Percentiles rank a stretch among this genome's conserved stretches.
phyloP scores from a whole-genome alignment of 1,140 invertebrate genomes.

The Leptestheria dahalacensis region DNA sequence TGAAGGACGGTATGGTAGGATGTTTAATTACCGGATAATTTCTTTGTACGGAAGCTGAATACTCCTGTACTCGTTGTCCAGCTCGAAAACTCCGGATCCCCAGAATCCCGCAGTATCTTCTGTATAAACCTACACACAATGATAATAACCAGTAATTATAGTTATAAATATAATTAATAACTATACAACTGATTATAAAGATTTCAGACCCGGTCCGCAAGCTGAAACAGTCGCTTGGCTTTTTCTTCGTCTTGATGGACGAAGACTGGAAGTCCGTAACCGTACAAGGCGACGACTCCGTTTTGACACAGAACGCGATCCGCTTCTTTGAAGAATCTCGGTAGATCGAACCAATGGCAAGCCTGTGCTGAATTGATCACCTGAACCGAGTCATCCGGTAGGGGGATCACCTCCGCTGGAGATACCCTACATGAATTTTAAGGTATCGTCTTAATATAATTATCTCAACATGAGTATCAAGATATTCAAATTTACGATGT shows the following conservation, averaged over 20 bases:
- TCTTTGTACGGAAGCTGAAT: slow-evolving; percentile 14
- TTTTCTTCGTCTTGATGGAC: slow-evolving; percentile 1
- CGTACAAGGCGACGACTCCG: slow-evolving; percentile 30
- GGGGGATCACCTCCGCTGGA: slow-evolving; percentile 26
- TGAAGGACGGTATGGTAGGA: too few species aligned
- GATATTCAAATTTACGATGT: too few species aligned
- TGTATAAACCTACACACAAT: slow-evolving; percentile 13
- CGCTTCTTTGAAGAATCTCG: slow-evolving; percentile 32
- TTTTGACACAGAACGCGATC: slow-evolving; percentile 27
- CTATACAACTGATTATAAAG: too few species aligned
- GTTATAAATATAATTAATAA: background rate
- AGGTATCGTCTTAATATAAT: too few species aligned
- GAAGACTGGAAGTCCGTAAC: slow-evolving; percentile 23
- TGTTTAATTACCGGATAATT: slow-evolving; percentile 6
- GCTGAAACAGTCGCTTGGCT: slow-evolving; percentile 14
- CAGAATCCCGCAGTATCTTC: slow-evolving; percentile 8
- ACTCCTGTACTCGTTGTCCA: slow-evolving; percentile 13
- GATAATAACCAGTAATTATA: slow-evolving; percentile 6
- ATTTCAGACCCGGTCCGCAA: slow-evolving; percentile 17
- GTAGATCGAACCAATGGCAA: slow-evolving; percentile 34
- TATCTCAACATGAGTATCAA: too few species aligned
- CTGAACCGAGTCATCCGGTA: slow-evolving; percentile 25
- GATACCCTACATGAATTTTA: slow-evolving; percentile 23
- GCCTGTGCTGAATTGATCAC: slow-evolving; percentile 30
- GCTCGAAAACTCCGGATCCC: slow-evolving; percentile 2